Evolutionary conservation across 53 echinoderm and acorn worm genomes (phyloP), one percentile per base, ranked within the genome.

Genomic region (Mesocentrotus franciscanus): DNA sequence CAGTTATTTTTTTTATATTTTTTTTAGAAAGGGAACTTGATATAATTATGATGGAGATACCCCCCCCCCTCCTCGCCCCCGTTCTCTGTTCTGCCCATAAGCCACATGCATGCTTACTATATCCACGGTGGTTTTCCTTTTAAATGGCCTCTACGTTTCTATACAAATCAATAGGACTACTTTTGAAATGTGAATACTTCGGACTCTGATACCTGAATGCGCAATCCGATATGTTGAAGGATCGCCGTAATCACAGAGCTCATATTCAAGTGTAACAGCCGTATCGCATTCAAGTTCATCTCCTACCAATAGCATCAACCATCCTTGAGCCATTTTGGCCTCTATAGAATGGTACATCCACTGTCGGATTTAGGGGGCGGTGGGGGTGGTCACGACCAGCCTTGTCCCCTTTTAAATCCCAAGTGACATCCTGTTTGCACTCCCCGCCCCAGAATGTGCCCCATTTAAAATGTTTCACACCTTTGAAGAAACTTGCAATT

Each of bases 211-310:
- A 42, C 42, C 42, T 3, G 9, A 78, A 81, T 33, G 33, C 76
- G 76, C 76, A 76, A 30, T 42, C 81, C 20, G 81, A 81, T 81
- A 81, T 81, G 81, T 81, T 39, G 42, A 81, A 36, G 42, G 42
- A 81, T 42, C n/a, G n/a, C n/a, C n/a, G n/a, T n/a, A n/a, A n/a
- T n/a, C 42, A 39, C 12, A 20, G 33, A 30, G 30, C 76, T 76
- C 13, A 33, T 76, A 33, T 12, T 30, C 33, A 42, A 20, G 7
- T 42, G 36, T 42, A 39, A 81, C 81, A 4, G 6, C 42, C 36
- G 81, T 39, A 81, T 42, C 18, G 42, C 18, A 42, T 42, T 81
- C 81, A 81, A 81, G 36, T 81, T 81, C 39, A 39, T 33, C 16
- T 39, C 42, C 11, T 42, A 81, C 81, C 81, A 42, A 81, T 81